Percentiles rank a stretch among this genome's conserved stretches.
Conservation (phyloP, 1,140 invertebrate genomes). For the Drosophila serrata region DNA sequence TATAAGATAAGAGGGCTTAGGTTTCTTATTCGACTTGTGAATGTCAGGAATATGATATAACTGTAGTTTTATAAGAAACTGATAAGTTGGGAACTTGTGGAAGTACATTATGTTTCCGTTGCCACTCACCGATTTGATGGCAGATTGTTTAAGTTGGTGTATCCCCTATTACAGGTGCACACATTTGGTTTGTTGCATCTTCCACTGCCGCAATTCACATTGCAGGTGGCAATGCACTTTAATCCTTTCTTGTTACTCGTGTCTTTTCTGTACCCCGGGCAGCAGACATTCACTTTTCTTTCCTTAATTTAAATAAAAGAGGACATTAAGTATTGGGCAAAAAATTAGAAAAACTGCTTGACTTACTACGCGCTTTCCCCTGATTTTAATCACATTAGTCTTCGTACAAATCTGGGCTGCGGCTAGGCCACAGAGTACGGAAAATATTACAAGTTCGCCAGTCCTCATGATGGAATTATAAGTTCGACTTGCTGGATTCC, state of each 20-base stretch:
- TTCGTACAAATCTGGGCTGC: slow-evolving; percentile 12
- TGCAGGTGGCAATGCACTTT: slow-evolving; percentile 21
- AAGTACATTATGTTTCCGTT: not conserved
- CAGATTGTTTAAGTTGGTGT: slow-evolving; percentile 34
- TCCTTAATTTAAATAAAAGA: not conserved
- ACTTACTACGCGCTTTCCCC: not conserved
- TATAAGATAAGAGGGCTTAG: not conserved
- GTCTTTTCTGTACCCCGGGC: slow-evolving; percentile 11
- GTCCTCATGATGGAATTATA: slow-evolving; percentile 35
- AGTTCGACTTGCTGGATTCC: slow-evolving; percentile 11
- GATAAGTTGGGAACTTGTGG: not conserved
- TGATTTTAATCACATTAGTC: fast-evolving
- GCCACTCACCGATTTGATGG: slow-evolving; percentile 27
- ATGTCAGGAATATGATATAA: not conserved
- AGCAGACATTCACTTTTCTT: slow-evolving; percentile 10
- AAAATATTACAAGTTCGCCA: slow-evolving; percentile 29
- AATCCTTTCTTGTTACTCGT: not conserved
- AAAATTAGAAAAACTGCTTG: not conserved
- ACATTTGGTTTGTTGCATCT: slow-evolving; percentile 25
- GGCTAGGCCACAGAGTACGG: slow-evolving; percentile 14
- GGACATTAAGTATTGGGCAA: not conserved
- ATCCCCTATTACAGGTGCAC: slow-evolving; percentile 41
- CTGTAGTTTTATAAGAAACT: not conserved
- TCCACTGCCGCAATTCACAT: slow-evolving; percentile 20
- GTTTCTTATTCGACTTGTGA: no score